These are phyloP conservation scores for Tuta absoluta DNA, from an alignment of 2,888 invertebrate species.

Conservation along the genomic window DNA sequence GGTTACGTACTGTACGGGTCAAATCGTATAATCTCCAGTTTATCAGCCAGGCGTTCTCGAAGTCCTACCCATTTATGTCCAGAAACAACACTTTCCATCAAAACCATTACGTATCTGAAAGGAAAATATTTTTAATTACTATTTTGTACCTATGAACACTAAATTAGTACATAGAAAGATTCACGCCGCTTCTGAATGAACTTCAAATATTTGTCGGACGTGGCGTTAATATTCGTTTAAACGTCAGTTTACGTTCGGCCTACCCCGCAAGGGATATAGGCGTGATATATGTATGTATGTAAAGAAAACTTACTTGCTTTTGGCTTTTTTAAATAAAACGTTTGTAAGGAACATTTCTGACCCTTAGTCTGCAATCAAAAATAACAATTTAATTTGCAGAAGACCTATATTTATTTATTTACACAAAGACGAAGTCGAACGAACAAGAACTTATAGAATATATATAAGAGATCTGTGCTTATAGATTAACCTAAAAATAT, in stretches of 20 bases:
- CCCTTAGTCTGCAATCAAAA: not conserved
- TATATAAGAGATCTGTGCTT: too few relatives aligned
- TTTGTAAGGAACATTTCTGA: slow-evolving; percentile 86
- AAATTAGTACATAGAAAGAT: slow-evolving; percentile 6
- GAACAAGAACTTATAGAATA: too few relatives aligned
- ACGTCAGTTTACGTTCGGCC: too few relatives aligned
- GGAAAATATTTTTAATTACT: too few relatives aligned
- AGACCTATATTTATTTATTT: too few relatives aligned
- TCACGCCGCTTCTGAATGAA: too few relatives aligned
- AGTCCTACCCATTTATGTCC: slow-evolving; percentile 86
- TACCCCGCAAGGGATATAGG: too few relatives aligned
- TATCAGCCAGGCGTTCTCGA: slow-evolving; percentile 88
- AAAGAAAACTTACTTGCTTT: slow-evolving; percentile 87
- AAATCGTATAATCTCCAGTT: slow-evolving; percentile 86
- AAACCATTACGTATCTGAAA: slow-evolving; percentile 87
- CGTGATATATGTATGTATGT: too few relatives aligned
- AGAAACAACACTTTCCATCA: slow-evolving; percentile 89
- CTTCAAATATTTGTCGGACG: too few relatives aligned
- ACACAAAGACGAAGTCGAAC: too few relatives aligned
- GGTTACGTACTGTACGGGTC: slow-evolving; percentile 90
- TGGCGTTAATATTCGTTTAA: too few relatives aligned
- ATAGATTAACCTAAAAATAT: too few relatives aligned
- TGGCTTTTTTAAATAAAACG: slow-evolving; percentile 85
- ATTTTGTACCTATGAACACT: not conserved
- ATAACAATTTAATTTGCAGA: not conserved